Evolutionary conservation across 2,888 invertebrate species (phyloP).

Genomic region (Galerucella calmariensis): DNA sequence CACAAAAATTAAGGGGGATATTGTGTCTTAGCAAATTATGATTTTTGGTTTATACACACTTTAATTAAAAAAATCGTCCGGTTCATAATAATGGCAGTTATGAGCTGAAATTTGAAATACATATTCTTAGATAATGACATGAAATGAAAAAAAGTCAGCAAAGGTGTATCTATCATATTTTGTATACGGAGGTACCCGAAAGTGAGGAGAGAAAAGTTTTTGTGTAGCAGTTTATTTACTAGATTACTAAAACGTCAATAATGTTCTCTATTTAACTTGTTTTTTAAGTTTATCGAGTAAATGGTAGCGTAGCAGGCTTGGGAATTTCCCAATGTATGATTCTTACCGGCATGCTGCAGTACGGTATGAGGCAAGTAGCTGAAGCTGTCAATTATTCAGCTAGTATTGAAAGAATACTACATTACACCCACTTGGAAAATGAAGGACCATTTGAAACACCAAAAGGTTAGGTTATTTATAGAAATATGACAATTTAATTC

Average conservation of each 20-base stretch:
- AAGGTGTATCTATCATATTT: too few species aligned
- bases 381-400: conserved; percentile 81
- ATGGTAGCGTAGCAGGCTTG: conserved; percentile 54
- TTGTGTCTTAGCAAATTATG: too few species aligned
- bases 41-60: too few species aligned
- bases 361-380: conserved; percentile 82
- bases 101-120: too few species aligned
- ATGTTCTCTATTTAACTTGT: background rate
- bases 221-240: too few species aligned
- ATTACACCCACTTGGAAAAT: conserved; percentile 78
- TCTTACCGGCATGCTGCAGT: conserved; percentile 83
- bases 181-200: too few species aligned
- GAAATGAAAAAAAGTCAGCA: too few species aligned
- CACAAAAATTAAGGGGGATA: background rate
- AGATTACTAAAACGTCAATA: too few species aligned
- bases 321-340: conserved; percentile 67
- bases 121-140: too few species aligned
- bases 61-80: too few species aligned
- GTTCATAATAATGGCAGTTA: too few species aligned
- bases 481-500: background rate
- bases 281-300: conserved; percentile 39
- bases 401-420: conserved; percentile 82
- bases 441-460: conserved; percentile 74
- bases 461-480: conserved; percentile 42
- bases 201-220: too few species aligned